Conservation (phyloP, 1,140 invertebrate genomes). For the Meloidogyne chitwoodi region DNA sequence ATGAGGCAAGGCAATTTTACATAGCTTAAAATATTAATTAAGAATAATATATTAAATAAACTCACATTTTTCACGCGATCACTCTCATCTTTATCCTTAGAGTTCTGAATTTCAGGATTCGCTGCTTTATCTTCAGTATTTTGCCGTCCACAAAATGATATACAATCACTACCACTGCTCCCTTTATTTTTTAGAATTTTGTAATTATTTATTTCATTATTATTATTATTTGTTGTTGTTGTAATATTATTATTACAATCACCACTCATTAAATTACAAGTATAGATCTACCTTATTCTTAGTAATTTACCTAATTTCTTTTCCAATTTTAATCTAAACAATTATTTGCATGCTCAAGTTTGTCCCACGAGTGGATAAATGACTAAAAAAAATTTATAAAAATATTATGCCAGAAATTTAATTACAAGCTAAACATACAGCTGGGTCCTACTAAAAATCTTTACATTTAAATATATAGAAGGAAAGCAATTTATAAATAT, state of each 20-base stretch:
- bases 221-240: background rate
- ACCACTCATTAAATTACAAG: background rate
- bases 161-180: background rate
- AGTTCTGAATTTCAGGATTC: background rate
- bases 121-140: background rate
- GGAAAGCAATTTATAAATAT: too few species aligned
- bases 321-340: too few species aligned
- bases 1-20: constrained; percentile 64
- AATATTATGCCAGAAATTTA: too few species aligned
- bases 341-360: too few species aligned
- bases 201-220: background rate
- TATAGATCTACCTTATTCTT: too few species aligned
- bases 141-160: background rate
- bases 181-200: background rate
- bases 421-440: too few species aligned
- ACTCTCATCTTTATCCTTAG: background rate
- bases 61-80: background rate
- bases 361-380: too few species aligned
- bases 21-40: constrained; percentile 41
- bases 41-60: background rate
- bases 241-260: background rate
- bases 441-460: too few species aligned
- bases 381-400: too few species aligned
- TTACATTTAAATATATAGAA: too few species aligned
- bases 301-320: too few species aligned